Evolutionary conservation across 2,888 invertebrate genomes (phyloP), one percentile per base, ranked within the genome.

Genomic region (Choreutis nemorana): DNA sequence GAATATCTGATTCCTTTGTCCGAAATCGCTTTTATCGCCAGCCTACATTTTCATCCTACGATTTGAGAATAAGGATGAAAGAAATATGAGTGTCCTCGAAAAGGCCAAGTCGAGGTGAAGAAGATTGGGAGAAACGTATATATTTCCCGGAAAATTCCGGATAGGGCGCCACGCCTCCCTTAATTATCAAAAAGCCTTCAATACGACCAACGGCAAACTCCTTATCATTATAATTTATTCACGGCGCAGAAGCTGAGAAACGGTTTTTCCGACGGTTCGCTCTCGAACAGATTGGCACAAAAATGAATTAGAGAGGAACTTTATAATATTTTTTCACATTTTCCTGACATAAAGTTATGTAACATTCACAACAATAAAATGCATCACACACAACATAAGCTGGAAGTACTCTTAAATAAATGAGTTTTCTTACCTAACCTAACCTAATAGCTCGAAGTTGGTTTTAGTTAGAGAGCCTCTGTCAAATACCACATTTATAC

Each of bases 151-250:
- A 65, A 65, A 67, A 68, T 63, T 63, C 58, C 56, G 53, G 50
- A 47, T 50, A 42, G 48, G 51, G 50, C 36, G 44, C 20, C 31
- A 39, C 45, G 45, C 50, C 34, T 35, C 55, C 48, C 55, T 64
- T 68, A 68, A 70, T 68, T 71, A 73, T 72, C 68, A 68, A 64
- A 68, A 67, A 68, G 67, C 63, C 70, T 67, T 63, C 67, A 71
- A 73, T 72, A 73, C 66, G 64, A 63, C 66, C 62, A 61, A 61
- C n/a, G 65, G 59, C 62, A 60, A 51, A 54, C 51, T 57, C 57
- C 66, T 70, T 71, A 70, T 70, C 70, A 60, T 70, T 67, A 72
- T 75, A 71, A 75, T 72, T 77, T 73, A 75, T 77, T 75, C 72
- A 73, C 53, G 55, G 55, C 54, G 54, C 48, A 62, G 55, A 59